Base-by-base conservation (phyloP, 2,797 vertebrate species). In the Geotrypetes seraphini region DNA sequence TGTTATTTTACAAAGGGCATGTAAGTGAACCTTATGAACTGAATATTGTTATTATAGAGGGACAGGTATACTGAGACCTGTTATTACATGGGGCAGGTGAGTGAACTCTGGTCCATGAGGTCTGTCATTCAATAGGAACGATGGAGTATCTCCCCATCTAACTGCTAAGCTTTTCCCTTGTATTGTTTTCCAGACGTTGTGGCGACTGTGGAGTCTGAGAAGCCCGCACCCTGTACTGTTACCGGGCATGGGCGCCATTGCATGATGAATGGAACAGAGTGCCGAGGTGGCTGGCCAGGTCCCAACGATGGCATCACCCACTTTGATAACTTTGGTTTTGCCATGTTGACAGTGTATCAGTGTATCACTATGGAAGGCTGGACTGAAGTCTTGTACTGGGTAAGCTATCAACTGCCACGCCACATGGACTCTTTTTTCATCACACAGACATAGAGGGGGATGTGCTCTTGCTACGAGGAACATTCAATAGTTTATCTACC, bases 351-450 rank as follows among this genome's bases (percentile, higher is more conserved):
- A 0, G 93, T 99, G 21, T 99, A 84, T 57, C 94, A 97, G 69
- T 97, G 93, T 49, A 96, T 99, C 67, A 94, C 95, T 53, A 97
- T 90, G 86, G 93, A 99, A 53, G 84, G 93, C 8, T 99, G 96
- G 95, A 99, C 96, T 0, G 85, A 92, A 44, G 94, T 98, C 11
- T 89, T 99, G 6, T 98, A 98, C 70, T 99, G 94, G 95, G 96
- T 95, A 58, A 43, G 70, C 49, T n/a, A n/a, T n/a, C n/a, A n/a
- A n/a, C n/a, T n/a, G n/a, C n/a, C n/a, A n/a, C n/a, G n/a, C n/a
- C 2, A 10, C 7, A 2, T 0, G 12, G 11, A 3, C 12, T 10
- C 1, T 2, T 7, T n/a, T 2, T 7, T n/a, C 6, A n/a, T n/a
- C 10, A 28, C 5, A 2, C 4, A 12, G 11, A 10, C 12, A 23